Conservation (phyloP, 2,113 vertebrate species). For the Noturus placidus region DNA sequence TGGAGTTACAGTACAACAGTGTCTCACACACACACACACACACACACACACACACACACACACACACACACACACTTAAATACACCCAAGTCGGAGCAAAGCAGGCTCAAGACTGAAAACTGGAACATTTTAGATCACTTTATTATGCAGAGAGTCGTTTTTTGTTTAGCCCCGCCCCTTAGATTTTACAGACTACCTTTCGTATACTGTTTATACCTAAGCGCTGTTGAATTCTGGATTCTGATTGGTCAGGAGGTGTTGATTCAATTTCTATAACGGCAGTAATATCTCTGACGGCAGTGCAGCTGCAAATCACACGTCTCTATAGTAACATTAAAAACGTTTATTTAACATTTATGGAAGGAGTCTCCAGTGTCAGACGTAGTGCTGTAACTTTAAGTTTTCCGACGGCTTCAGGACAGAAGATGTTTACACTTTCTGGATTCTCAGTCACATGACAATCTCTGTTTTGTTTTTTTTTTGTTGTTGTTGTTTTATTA, state of each 20-base stretch:
- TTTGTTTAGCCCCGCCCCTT: neutral
- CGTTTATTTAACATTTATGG: neutral
- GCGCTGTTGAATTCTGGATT: neutral
- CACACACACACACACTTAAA: neutral
- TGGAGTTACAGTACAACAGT: conserved; percentile 25
- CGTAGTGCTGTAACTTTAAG: neutral
- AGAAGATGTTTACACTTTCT: too few relatives aligned
- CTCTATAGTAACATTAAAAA: neutral
- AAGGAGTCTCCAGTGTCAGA: neutral
- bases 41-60: neutral
- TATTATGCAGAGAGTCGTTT: neutral
- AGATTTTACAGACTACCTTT: neutral
- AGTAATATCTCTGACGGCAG: neutral
- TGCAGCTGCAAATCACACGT: neutral
- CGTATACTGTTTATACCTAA: too few relatives aligned
- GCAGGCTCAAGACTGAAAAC: neutral
- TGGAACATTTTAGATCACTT: neutral
- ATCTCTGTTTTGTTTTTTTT: too few relatives aligned
- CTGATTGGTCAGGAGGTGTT: neutral
- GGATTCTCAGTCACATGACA: neutral
- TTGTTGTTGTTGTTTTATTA: too few relatives aligned
- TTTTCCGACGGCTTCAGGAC: too few relatives aligned
- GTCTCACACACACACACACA: neutral
- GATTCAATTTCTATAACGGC: neutral
- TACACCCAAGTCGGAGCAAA: neutral